phyloP scores from a whole-genome alignment of 2,113 vertebrate species.

The Dasyurus viverrinus region DNA sequence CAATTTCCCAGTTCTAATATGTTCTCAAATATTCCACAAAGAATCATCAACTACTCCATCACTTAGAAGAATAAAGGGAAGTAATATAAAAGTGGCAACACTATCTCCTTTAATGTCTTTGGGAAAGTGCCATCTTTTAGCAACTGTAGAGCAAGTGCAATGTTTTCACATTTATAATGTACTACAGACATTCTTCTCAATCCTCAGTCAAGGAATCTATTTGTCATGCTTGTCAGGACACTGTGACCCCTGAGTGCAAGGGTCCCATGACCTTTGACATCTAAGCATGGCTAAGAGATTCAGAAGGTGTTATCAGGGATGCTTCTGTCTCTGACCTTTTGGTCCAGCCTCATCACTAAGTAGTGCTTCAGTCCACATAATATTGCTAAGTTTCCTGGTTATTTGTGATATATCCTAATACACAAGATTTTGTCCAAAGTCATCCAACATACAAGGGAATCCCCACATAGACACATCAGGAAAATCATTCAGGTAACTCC shows the following conservation, averaged over 20 bases:
- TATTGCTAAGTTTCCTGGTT: neutral
- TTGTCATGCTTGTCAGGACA: neutral
- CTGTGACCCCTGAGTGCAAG: neutral
- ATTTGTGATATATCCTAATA: neutral
- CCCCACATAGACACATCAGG: neutral
- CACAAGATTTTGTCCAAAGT: neutral
- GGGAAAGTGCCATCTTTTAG: neutral
- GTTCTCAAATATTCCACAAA: neutral
- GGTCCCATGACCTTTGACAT: neutral
- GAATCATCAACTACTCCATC: no score
- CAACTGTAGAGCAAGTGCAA: neutral
- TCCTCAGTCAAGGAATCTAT: neutral
- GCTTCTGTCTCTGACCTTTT: neutral
- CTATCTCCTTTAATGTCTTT: neutral
- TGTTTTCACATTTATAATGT: neutral
- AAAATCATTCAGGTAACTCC: neutral
- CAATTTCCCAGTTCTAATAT: neutral
- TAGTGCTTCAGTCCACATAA: neutral
- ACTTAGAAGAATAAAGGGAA: neutral
- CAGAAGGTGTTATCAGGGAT: neutral
- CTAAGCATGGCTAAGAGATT: neutral
- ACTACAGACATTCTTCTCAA: constrained; percentile 5
- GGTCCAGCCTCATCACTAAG: neutral
- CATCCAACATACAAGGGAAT: neutral
- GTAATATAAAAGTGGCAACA: neutral